A percentile compares a stretch with the other conserved stretches of the same genome.
These are phyloP conservation scores for Zosterops hypoxanthus DNA, from an alignment of 2,113 vertebrate genomes.

Conservation along the genomic window DNA sequence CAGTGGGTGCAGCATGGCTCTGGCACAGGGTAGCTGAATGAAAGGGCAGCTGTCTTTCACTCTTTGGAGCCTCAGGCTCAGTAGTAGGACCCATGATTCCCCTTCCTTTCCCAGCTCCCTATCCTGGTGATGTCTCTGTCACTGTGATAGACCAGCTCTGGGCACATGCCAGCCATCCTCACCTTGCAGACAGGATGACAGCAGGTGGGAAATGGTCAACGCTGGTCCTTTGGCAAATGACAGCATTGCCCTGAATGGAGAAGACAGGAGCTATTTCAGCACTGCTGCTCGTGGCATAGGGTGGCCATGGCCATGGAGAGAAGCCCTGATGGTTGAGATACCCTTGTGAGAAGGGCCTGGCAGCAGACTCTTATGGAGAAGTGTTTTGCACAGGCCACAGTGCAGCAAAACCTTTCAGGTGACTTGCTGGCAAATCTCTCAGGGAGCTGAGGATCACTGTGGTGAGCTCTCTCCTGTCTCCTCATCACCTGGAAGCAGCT, in stretches of 20 bases:
- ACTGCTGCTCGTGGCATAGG: not conserved
- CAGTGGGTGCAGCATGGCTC: not conserved
- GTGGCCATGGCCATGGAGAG: not conserved
- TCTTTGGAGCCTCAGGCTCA: not conserved
- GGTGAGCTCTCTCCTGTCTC: not conserved
- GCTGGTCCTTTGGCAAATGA: not conserved
- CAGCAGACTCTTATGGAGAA: not conserved
- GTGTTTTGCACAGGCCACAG: not conserved
- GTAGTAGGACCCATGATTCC: too few relatives aligned
- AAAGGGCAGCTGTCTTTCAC: not conserved
- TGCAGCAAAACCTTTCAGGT: not conserved
- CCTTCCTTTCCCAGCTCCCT: not conserved
- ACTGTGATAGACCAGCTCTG: not conserved
- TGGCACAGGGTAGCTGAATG: not conserved
- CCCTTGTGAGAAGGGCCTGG: not conserved
- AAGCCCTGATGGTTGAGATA: not conserved
- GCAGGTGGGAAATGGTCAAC: not conserved
- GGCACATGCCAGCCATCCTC: not conserved
- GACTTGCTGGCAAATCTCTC: not conserved
- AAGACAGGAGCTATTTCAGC: not conserved
- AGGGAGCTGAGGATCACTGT: not conserved
- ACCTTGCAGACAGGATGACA: not conserved
- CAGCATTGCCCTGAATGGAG: not conserved
- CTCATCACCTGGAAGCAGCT: not conserved
- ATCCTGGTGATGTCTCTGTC: not conserved